Evolutionary conservation across 1,140 invertebrate species (phyloP).

Genomic region (Lamellibrachia luymesi): DNA sequence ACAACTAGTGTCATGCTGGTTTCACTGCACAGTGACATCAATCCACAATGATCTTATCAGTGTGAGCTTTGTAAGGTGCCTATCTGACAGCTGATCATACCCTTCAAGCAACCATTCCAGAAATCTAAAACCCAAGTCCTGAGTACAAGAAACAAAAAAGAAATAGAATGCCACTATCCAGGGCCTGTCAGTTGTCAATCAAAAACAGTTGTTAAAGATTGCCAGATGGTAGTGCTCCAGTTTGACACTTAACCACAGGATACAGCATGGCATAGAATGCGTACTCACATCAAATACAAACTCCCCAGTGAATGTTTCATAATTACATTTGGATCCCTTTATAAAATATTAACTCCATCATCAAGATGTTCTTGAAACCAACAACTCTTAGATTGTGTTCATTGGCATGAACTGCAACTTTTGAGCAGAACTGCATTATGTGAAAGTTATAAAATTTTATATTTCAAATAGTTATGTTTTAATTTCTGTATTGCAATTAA

Average conservation of each 20-base stretch:
- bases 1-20: not conserved
- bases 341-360: not conserved
- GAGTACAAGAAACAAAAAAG: not conserved
- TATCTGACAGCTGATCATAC: not conserved
- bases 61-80: not conserved
- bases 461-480: too few relatives aligned
- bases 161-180: not conserved
- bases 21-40: not conserved
- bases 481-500: too few relatives aligned
- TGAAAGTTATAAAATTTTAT: too few relatives aligned
- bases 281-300: not conserved
- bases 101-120: not conserved
- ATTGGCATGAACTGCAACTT: too few relatives aligned
- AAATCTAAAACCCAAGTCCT: not conserved
- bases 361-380: not conserved
- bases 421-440: too few relatives aligned
- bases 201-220: not conserved
- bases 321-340: not conserved
- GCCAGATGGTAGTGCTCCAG: not conserved
- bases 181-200: not conserved
- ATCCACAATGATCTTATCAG: not conserved
- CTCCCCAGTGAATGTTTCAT: not conserved
- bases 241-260: not conserved
- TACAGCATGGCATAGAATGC: not conserved
- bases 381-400: too few relatives aligned